A percentile compares a stretch with the other conserved stretches of the same genome.
Evolutionary conservation across 1,140 invertebrate genomes (phyloP).

Genomic region (Trypoxylus dichotomus): DNA sequence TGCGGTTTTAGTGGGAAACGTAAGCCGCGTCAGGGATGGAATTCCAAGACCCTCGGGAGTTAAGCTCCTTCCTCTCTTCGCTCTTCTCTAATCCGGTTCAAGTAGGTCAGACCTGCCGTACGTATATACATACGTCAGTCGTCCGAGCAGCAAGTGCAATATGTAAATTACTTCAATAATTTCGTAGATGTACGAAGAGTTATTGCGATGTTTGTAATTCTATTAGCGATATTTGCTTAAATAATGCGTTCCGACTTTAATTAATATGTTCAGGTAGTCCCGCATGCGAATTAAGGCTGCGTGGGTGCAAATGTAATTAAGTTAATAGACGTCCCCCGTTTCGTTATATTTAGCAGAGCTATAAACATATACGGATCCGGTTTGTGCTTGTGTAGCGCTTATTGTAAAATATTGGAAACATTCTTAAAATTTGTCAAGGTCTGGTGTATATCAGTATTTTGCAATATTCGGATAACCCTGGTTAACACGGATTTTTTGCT

Average conservation of each 20-base stretch:
- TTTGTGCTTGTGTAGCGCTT: neutral
- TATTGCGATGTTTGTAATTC: neutral
- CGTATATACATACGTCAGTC: neutral
- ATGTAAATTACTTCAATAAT: neutral
- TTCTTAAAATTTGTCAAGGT: constrained; percentile 10
- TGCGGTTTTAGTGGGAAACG: neutral
- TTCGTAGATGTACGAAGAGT: neutral
- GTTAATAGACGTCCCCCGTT: neutral
- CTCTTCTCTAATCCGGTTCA: neutral
- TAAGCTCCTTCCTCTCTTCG: neutral
- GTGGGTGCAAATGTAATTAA: neutral
- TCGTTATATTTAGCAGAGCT: neutral
- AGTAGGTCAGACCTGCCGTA: neutral
- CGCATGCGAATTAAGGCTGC: neutral
- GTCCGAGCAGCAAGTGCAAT: neutral
- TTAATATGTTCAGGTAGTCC: neutral
- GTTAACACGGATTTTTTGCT: no score
- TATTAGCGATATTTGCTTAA: constrained; percentile 14
- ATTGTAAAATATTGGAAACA: neutral
- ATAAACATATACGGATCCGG: neutral
- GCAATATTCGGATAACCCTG: no score
- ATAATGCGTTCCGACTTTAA: constrained; percentile 9
- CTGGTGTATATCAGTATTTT: neutral
- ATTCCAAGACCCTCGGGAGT: neutral
- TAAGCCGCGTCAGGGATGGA: neutral